phyloP scores from a whole-genome alignment of 1,140 invertebrate species.

The Drosophila truncata region DNA sequence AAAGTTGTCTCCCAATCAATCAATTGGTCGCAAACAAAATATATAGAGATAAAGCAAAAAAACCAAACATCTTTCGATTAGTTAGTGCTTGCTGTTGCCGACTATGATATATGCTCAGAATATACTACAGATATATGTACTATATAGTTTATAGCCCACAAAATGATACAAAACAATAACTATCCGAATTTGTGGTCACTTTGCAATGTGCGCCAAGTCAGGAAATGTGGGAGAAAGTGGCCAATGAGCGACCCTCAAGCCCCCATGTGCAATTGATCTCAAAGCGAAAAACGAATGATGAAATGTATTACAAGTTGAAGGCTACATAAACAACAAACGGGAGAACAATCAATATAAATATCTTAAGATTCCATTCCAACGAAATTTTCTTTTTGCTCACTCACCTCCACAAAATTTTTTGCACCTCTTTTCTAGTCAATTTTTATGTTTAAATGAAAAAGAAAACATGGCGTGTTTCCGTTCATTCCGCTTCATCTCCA shows the following conservation, averaged over 20 bases:
- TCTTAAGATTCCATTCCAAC: constrained; percentile 58
- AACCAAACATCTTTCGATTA: constrained; percentile 52
- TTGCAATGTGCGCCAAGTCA: constrained; percentile 8
- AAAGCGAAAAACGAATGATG: constrained; percentile 35
- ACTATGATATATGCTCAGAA: constrained; percentile 48
- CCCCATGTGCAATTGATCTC: constrained; percentile 57
- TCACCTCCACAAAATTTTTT: constrained; percentile 41
- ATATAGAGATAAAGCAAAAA: constrained; percentile 45
- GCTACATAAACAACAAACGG: constrained; percentile 38
- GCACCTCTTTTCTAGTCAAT: constrained; percentile 60
- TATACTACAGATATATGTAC: constrained; percentile 29
- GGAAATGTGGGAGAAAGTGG: not conserved
- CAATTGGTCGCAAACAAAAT: constrained; percentile 45
- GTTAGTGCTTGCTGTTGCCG: constrained; percentile 29
- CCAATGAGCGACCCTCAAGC: not conserved
- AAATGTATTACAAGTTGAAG: constrained; percentile 54
- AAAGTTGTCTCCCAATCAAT: constrained; percentile 47
- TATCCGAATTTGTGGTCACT: constrained; percentile 17
- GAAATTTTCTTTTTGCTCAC: constrained; percentile 41
- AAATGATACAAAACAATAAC: constrained; percentile 9
- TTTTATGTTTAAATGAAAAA: constrained; percentile 62
- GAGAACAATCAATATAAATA: constrained; percentile 53
- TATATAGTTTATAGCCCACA: constrained; percentile 15
- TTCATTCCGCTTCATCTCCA: constrained; percentile 12
- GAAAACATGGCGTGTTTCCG: constrained; percentile 58